Evolutionary conservation across 1,140 invertebrate species (phyloP), one percentile per base, ranked within the genome.

Genomic region (Protaetia brevitarsis): DNA sequence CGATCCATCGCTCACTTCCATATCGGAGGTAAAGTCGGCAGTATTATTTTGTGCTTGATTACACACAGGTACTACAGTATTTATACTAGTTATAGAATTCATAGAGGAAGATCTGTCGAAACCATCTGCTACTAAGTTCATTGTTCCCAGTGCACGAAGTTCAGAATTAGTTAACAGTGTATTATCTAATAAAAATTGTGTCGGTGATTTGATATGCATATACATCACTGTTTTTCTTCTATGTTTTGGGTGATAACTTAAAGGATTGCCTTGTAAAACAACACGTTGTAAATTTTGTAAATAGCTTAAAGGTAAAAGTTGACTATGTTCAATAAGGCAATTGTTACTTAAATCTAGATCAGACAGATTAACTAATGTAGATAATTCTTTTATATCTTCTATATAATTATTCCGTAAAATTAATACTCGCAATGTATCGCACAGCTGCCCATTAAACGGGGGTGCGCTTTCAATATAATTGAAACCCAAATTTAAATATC

Each of bases 281-380:
- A 89, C 58, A 72, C 78, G 82, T 34, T 82, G 75, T 2, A 89
- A 75, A 2, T 79, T 77, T 7, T 81, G 73, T 65, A 88, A 78
- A 31, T 80, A 80, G 61, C 82, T 79, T 0, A 89, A 67, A 1
- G 85, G 82, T 67, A 82, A 77, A 1, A 89, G 74, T 11, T 76
- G 71, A 28, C 76, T 78, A 71, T 88, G 86, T 59, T 88, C 82
- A n/a, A 82, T 75, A 62, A 89, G 71, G 72, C 85, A 86, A 71
- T 89, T 89, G 30, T 84, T 82, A 0, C 85, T 84, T n/a, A 89
- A 70, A 78, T 88, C 85, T 57, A 88, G 72, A 72, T 85, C 82
- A 2, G 71, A 77, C 3, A 89, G 64, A 67, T 81, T 82, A 64
- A 84, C 80, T 19, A 88, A 51, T 3, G 45, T 30, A 13, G 66